A percentile compares a stretch with the other conserved stretches of the same genome.
phyloP scores from a whole-genome alignment of 2,113 vertebrate genomes.

The Oceanites oceanicus region DNA sequence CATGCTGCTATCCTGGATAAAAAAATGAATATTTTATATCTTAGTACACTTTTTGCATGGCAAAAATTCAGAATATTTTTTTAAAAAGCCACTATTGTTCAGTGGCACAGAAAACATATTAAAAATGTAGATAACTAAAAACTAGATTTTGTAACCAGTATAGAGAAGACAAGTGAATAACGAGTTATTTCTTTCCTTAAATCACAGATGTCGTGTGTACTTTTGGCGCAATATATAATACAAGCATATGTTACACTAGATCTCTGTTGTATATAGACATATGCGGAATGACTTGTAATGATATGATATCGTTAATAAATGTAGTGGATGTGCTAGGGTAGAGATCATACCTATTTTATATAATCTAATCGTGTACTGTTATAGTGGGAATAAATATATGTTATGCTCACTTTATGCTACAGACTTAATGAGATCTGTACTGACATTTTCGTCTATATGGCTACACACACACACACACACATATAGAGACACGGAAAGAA shows the following conservation, averaged over 20 bases:
- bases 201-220: neutral
- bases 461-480: rapidly evolving
- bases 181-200: neutral
- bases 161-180: neutral
- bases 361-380: rapidly evolving
- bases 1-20: neutral
- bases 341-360: neutral
- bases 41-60: neutral
- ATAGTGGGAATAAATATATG: rapidly evolving
- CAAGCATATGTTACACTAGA: rapidly evolving
- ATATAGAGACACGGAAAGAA: rapidly evolving
- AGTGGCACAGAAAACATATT: neutral
- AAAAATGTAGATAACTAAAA: neutral
- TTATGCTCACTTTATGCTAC: neutral
- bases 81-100: neutral
- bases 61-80: neutral
- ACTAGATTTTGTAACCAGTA: rapidly evolving
- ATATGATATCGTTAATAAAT: rapidly evolving
- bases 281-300: neutral
- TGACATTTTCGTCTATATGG: rapidly evolving
- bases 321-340: neutral
- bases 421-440: neutral
- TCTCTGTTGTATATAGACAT: rapidly evolving
- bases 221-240: neutral
- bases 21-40: neutral